Conservation (phyloP, 2,797 vertebrate genomes). For the Enteromius fasciolatus region DNA sequence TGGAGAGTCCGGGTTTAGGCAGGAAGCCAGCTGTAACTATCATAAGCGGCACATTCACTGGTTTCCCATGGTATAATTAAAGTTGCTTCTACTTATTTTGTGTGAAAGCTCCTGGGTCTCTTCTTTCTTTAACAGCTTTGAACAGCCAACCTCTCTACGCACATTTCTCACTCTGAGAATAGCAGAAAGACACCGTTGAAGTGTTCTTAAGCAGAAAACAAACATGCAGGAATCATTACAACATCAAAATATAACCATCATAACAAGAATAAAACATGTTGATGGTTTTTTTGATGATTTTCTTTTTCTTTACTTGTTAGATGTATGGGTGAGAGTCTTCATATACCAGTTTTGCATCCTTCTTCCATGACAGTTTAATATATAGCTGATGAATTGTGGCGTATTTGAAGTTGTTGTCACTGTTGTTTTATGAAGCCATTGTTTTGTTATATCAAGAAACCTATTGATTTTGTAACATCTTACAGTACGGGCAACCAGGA, state of each 20-base stretch:
- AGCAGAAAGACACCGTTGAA: not conserved
- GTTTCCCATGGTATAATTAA: conserved; percentile 59
- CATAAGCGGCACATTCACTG: conserved; percentile 63
- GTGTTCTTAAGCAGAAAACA: not conserved
- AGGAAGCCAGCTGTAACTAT: conserved; percentile 61
- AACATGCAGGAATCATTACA: not conserved
- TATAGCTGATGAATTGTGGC: not conserved
- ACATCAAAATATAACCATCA: not conserved
- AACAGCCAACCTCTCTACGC: not conserved
- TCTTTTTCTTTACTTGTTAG: not conserved
- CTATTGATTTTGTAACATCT: conserved; percentile 45
- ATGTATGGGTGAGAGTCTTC: not conserved
- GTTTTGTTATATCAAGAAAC: conserved; percentile 36
- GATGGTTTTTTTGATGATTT: not conserved
- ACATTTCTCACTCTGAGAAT: not conserved
- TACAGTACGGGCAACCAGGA: conserved; percentile 64
- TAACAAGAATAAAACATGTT: not conserved
- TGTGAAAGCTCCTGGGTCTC: conserved; percentile 37
- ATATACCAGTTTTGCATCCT: not conserved
- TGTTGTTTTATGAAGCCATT: conserved; percentile 14
- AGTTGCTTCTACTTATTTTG: conserved; percentile 49
- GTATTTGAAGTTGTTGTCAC: not conserved
- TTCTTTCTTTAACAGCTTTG: conserved; percentile 20
- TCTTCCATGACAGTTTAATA: conserved; percentile 8
- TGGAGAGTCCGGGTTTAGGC: conserved; percentile 50